Evolutionary conservation across 2,113 vertebrate genomes (phyloP), one percentile per base, ranked within the genome.

Genomic region (Pyrgilauda ruficollis): DNA sequence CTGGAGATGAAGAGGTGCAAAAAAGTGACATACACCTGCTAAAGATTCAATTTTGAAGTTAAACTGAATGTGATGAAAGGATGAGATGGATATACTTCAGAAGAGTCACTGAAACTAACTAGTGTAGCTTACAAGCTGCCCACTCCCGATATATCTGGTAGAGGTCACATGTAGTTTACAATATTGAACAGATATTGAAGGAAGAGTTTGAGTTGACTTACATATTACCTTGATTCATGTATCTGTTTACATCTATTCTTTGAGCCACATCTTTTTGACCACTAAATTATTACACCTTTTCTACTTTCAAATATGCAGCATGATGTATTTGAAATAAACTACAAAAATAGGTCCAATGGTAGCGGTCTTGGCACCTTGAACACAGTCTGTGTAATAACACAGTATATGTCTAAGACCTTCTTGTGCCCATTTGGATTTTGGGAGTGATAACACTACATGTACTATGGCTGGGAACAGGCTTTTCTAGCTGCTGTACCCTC

Each of bases 321-420:
- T 28, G 4, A 88, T 61, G 30, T 31, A 84, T 72, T 88, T 2
- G 1, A 80, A 73, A 30, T 24, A 62, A 93, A 39, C 31, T 66
- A 44, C 16, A 75, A 56, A 90, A 75, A 10, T 49, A 26, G 4
- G 4, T 39, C 11, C 16, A 15, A 0, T 21, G 9, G 21, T 49
- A n/a, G 18, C 4, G 1, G 43, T 20, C 9, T 18, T 93, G 27
- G 13, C 10, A 11, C 8, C 39, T 80, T 55, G 46, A 86, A 33
- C 0, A 0, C 9, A 17, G 9, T 11, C 37, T 69, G 8, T 80
- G 26, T 33, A 47, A 46, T 39, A 61, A 39, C 5, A 33, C 16
- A 47, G 23, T 30, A 10, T 21, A 41, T 76, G 10, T 76, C 7
- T 49, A 69, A 58, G 37, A 28, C 8, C 72, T 77, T 41, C 50